Evolutionary conservation across 2,797 vertebrate species (phyloP).

Genomic region (Phataginus tricuspis): DNA sequence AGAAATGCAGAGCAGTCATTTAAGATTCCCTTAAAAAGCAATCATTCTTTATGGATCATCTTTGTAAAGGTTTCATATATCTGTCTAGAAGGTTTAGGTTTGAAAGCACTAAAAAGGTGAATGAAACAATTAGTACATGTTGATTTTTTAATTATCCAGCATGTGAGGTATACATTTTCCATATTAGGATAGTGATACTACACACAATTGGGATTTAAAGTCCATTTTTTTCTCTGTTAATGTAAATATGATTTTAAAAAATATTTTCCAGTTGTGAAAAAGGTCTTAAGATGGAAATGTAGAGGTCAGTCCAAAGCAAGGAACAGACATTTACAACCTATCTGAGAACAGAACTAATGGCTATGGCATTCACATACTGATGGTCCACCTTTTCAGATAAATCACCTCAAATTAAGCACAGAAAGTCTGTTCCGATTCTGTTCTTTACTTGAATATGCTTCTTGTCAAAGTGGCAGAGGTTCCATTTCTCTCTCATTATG

Average conservation of each 20-base stretch:
- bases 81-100: slow-evolving; percentile 47
- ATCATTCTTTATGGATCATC: not conserved
- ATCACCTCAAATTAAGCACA: slow-evolving; percentile 32
- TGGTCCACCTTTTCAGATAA: not conserved
- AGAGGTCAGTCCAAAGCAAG: not conserved
- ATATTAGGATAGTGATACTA: not conserved
- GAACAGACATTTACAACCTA: not conserved
- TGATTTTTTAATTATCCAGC: not conserved
- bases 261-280: not conserved
- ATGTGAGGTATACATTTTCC: not conserved
- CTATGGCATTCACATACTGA: not conserved
- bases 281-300: not conserved
- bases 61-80: slow-evolving; percentile 35
- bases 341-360: not conserved
- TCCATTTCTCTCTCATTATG: slow-evolving; percentile 49
- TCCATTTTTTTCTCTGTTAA: not conserved
- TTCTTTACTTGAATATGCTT: slow-evolving; percentile 56
- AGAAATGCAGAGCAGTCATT: slow-evolving; percentile 72
- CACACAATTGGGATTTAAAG: not conserved
- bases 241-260: not conserved
- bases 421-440: not conserved
- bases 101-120: slow-evolving; percentile 23
- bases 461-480: not conserved
- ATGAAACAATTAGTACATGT: not conserved
- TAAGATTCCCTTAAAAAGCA: slow-evolving; percentile 56